A percentile compares a stretch with the other conserved stretches of the same genome.
Evolutionary conservation across 2,888 invertebrate species (phyloP).

Genomic region (Dusona sp.): DNA sequence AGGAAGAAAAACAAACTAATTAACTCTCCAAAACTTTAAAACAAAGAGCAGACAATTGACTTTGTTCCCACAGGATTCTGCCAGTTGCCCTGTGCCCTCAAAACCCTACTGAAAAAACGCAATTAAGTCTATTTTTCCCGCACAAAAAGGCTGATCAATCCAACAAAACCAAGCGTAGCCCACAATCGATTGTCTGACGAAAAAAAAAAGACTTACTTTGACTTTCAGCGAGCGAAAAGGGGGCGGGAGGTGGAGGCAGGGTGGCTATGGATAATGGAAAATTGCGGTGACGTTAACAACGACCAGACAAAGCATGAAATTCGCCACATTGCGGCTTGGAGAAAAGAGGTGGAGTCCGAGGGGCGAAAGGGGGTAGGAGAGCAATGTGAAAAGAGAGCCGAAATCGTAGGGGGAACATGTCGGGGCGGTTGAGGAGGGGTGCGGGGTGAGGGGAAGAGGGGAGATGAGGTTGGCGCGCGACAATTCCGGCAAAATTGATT

Average conservation of each 20-base stretch:
- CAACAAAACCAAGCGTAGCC: not conserved
- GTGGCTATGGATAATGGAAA: slow-evolving; percentile 45
- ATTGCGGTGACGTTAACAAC: slow-evolving; percentile 48
- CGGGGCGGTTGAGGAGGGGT: slow-evolving; percentile 31
- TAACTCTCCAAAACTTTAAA: no score
- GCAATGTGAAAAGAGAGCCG: slow-evolving; percentile 47
- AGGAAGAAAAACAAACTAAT: no score
- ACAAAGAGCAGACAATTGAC: no score
- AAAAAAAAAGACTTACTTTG: slow-evolving; percentile 1
- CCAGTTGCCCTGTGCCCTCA: not conserved
- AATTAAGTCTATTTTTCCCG: not conserved
- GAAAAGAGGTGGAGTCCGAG: not conserved
- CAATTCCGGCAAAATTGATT: slow-evolving; percentile 73
- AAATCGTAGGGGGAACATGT: slow-evolving; percentile 30
- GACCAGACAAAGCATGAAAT: slow-evolving; percentile 39
- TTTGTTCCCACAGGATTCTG: no score
- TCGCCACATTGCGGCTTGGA: slow-evolving; percentile 26
- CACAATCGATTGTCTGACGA: not conserved
- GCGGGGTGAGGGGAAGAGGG: not conserved
- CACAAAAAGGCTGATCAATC: not conserved
- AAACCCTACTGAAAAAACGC: not conserved
- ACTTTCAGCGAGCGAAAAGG: not conserved
- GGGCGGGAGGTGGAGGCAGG: not conserved
- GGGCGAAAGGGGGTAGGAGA: not conserved
- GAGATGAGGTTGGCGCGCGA: slow-evolving; percentile 52